These are phyloP conservation scores for Gastrophryne carolinensis DNA, from an alignment of 2,797 vertebrate genomes.

Conservation along the genomic window DNA sequence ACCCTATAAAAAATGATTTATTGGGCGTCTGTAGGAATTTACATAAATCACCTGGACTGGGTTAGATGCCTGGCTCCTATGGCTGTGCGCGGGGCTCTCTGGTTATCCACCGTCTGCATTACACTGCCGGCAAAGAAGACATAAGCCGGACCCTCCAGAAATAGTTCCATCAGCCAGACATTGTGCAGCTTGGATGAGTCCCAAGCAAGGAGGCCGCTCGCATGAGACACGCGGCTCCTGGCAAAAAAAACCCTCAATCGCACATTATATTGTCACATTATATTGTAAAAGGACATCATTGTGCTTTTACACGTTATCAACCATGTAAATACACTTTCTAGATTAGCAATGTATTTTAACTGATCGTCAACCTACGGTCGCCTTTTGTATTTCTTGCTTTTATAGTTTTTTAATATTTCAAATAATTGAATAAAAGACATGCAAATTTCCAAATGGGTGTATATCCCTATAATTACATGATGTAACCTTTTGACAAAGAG, in stretches of 20 bases:
- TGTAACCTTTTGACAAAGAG: no score
- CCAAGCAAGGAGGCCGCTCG: not conserved
- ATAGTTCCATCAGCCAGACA: conserved; percentile 12
- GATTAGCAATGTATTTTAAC: not conserved
- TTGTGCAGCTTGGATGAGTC: not conserved
- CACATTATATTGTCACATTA: not conserved
- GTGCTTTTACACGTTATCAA: not conserved
- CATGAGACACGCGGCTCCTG: not conserved
- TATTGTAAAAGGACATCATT: not conserved
- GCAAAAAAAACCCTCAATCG: conserved; percentile 8
- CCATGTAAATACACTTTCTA: not conserved
- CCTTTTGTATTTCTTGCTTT: no score
- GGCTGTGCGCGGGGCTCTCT: not conserved
- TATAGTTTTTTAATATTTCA: no score
- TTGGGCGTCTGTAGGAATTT: not conserved
- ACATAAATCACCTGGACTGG: not conserved
- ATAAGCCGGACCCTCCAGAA: not conserved
- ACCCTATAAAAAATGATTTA: conserved; percentile 28
- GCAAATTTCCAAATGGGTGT: no score
- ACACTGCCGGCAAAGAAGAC: no score
- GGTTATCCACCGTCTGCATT: not conserved
- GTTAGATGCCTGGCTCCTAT: not conserved
- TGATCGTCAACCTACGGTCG: not conserved
- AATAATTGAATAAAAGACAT: no score
- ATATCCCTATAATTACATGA: no score